Conservation (phyloP, 2,113 vertebrate genomes). For the Entelurus aequoreus region DNA sequence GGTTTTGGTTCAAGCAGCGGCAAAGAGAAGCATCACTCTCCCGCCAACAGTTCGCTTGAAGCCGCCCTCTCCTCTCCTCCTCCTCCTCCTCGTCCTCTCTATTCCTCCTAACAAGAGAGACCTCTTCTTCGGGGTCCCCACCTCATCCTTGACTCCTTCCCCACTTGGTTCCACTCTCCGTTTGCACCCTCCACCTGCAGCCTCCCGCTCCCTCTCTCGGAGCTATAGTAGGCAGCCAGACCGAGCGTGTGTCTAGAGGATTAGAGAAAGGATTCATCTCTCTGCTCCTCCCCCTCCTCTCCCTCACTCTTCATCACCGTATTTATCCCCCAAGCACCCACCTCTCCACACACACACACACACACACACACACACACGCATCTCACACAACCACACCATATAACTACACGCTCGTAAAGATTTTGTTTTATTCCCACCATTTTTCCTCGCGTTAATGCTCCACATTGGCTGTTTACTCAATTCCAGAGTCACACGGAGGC, state of each 20-base stretch:
- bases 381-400: not conserved
- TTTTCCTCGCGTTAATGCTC: constrained; percentile 1
- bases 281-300: constrained; percentile 60
- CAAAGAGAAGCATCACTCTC: constrained; percentile 32
- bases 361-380: constrained; percentile 34
- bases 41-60: constrained; percentile 14
- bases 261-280: constrained; percentile 70
- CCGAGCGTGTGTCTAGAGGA: constrained; percentile 69
- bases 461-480: constrained; percentile 10
- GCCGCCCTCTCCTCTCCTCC: constrained; percentile 22
- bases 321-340: constrained; percentile 41
- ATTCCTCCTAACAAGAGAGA: constrained; percentile 35
- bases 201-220: constrained; percentile 45
- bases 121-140: constrained; percentile 40
- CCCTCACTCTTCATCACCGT: constrained; percentile 58
- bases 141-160: constrained; percentile 51
- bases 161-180: constrained; percentile 35
- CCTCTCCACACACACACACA: constrained; percentile 25
- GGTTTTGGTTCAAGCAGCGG: constrained; percentile 42
- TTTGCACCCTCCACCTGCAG: constrained; percentile 46
- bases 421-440: constrained; percentile 2
- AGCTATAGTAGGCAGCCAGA: constrained; percentile 56
- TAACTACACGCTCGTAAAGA: not conserved
- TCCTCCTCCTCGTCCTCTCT: constrained; percentile 12
- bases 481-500: constrained; percentile 15